Evolutionary conservation across 1,140 invertebrate species (phyloP), one percentile per base, ranked within the genome.

Genomic region (Drosophila grimshawi): DNA sequence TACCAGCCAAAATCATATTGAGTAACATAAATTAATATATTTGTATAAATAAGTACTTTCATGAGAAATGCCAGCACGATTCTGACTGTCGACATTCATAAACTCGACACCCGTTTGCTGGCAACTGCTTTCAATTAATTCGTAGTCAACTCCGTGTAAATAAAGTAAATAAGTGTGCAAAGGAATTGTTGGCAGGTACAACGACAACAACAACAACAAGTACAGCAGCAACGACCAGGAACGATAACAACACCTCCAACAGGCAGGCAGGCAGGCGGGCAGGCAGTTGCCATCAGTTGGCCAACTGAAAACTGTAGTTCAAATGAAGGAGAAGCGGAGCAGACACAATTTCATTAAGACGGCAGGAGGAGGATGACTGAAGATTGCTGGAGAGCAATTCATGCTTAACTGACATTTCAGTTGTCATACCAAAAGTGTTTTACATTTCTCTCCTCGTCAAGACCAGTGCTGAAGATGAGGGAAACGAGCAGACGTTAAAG

Each of bases 381-480:
- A 11, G 39, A 57, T 41, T 19, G 55, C 39, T 43, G 39, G 39
- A 43, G 27, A 68, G 64, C 81, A 83, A 83, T 78, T 83, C 80
- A 80, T 83, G 83, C 80, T 81, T 78, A 85, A 88, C 85, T 88
- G 85, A 78, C 85, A 88, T 85, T 88, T 89, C 81, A 85, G 78
- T 81, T 89, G 85, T 89, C 85, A 89, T 89, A 79, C 85, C 86
- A 52, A 85, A 85, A 89, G 86, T 89, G 86, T 77, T 86, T 89
- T 76, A 81, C 85, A 90, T 89, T 89, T 85, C 78, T 81, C 74
- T 78, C 57, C 41, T 55, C 39, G 27, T 62, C 76, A 51, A 19
- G 19, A 19, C 48, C 66, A 3, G 3, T n/a, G 39, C 39, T 66
- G 63, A 60, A 60, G 65, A 35, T 49, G 45, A 30, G 29, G 29